Evolutionary conservation across 2,888 invertebrate species (phyloP), one percentile per base, ranked within the genome.

Genomic region (Himalopsyche anomala): DNA sequence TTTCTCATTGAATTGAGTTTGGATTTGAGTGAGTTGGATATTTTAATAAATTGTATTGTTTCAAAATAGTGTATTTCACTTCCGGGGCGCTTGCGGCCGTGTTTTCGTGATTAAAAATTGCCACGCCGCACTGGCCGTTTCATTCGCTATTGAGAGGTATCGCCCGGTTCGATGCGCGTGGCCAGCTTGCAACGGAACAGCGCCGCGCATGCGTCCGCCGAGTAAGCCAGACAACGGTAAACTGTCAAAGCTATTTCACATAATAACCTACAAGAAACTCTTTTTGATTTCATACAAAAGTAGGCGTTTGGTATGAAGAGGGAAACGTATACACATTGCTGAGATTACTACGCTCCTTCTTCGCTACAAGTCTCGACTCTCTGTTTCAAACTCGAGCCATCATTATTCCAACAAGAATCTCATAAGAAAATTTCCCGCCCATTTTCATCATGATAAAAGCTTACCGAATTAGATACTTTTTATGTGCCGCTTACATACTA

Each of bases 191-290:
- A 42, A 81, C 54, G 81, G 83, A 74, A 80, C 69, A 51, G 84
- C 62, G 84, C 79, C 80, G 86, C 81, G 83, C 86, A 74, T 69
- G 74, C 87, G 87, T 85, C 84, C 42, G 85, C 51, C 87, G 80
- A 83, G 83, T 62, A 85, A 80, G 83, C 87, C 85, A 86, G 80
- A 82, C 88, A 88, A 88, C 88, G 88, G 88, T 88, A 88, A 88
- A 88, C 88, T 88, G 88, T 86, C 88, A 86, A 87, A 88, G 87
- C 69, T 55, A 87, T 88, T 88, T 87, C 85, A 88, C 86, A 87
- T 28, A 62, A 62, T 84, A 87, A 87, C 87, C 88, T 86, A 86
- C 83, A 81, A 82, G 80, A 84, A 85, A 85, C 85, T 85, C 85
- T 86, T 81, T 86, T 83, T 83, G 62, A 62, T 62, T 83, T 69